These are phyloP conservation scores for Drosophila neonasuta DNA, from an alignment of 2,888 invertebrate genomes.

Conservation along the genomic window DNA sequence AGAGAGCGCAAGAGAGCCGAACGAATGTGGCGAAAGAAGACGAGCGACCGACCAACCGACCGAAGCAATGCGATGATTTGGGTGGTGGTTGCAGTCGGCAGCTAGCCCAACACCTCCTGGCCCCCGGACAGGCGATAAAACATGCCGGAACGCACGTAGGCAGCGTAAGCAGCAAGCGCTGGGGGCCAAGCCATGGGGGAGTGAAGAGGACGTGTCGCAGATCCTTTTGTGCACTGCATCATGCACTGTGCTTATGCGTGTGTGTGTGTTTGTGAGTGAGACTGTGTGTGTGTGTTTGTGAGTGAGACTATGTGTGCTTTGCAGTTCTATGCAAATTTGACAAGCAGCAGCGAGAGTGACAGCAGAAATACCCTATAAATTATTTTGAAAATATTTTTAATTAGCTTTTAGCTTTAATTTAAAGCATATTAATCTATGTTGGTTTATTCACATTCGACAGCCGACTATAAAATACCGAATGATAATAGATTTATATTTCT, in stretches of 20 bases:
- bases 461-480: too few species aligned
- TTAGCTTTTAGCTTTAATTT: too few species aligned
- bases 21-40: not conserved
- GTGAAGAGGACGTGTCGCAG: constrained; percentile 31
- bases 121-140: constrained; percentile 5
- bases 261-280: not conserved
- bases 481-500: too few species aligned
- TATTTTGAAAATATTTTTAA: too few species aligned
- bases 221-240: constrained; percentile 27
- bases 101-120: not conserved
- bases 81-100: constrained; percentile 3
- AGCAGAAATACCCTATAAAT: not conserved
- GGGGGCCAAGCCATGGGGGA: not conserved
- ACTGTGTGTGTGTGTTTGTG: not conserved
- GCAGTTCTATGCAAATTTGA: constrained; percentile 13
- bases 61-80: constrained; percentile 2
- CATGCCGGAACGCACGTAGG: constrained; percentile 60
- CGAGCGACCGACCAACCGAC: constrained; percentile 5
- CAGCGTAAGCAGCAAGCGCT: constrained; percentile 33
- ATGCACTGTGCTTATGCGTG: not conserved
- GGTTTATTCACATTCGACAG: too few species aligned
- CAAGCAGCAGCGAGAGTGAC: not conserved
- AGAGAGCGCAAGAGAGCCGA: constrained; percentile 4
- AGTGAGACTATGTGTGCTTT: not conserved
- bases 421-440: too few species aligned